Evolutionary conservation across 2,797 vertebrate species (phyloP).

Genomic region (Sebastes oblongus): DNA sequence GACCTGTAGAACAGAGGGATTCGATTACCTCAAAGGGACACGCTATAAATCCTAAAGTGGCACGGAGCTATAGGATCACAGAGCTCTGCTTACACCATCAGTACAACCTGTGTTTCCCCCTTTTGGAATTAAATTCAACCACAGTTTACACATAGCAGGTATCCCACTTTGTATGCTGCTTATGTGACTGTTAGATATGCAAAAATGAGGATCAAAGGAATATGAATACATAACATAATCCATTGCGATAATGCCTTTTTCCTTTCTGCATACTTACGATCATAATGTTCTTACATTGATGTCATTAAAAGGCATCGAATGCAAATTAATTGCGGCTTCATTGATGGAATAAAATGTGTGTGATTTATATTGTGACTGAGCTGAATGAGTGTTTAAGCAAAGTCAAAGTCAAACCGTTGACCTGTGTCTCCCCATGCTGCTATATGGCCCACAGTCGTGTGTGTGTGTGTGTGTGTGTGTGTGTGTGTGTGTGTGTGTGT

Average conservation of each 20-base stretch:
- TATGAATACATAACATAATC: background rate
- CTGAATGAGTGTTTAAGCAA: conserved; percentile 20
- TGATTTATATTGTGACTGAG: background rate
- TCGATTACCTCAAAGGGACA: background rate
- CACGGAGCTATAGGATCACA: background rate
- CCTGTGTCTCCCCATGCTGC: conserved; percentile 55
- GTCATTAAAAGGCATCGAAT: background rate
- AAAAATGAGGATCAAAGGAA: conserved; percentile 11
- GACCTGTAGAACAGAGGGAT: conserved; percentile 80
- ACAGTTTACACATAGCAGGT: background rate
- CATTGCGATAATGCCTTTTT: background rate
- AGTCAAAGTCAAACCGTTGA: conserved; percentile 66
- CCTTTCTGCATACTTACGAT: background rate
- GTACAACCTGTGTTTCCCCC: background rate
- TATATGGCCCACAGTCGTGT: conserved; percentile 32
- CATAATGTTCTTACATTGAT: background rate
- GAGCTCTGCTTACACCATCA: background rate
- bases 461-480: conserved; percentile 10
- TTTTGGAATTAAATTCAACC: background rate
- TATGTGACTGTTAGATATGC: background rate
- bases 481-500: too few species aligned
- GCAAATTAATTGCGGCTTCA: background rate
- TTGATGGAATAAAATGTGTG: background rate
- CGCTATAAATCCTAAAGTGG: background rate
- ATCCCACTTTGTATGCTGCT: background rate